These are phyloP conservation scores for Gadus macrocephalus DNA, from an alignment of 2,113 vertebrate genomes.

Conservation along the genomic window DNA sequence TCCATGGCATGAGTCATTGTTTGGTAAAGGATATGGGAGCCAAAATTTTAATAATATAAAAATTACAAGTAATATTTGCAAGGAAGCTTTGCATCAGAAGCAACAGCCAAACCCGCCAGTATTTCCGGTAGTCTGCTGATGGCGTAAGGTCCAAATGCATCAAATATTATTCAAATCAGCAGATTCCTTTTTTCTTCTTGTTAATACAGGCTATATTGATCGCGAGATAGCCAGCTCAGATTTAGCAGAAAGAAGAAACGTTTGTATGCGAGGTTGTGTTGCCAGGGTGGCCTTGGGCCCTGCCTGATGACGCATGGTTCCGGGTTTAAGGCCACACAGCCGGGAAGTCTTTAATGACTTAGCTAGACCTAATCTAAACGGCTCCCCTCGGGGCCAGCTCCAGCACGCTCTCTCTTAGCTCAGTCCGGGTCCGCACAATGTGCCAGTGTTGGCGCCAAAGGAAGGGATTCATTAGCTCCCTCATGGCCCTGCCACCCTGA, in stretches of 20 bases:
- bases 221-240: neutral
- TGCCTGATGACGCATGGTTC: too few species aligned
- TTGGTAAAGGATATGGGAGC: too few species aligned
- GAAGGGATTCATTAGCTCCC: constrained; percentile 33
- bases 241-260: neutral
- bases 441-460: constrained; percentile 33
- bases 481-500: constrained; percentile 24
- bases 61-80: constrained; percentile 34
- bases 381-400: constrained; percentile 13
- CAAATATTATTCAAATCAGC: neutral
- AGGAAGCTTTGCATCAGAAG: neutral
- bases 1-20: too few species aligned
- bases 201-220: too few species aligned
- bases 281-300: neutral
- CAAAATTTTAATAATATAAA: too few species aligned
- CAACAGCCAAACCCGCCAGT: too few species aligned
- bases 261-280: constrained; percentile 10
- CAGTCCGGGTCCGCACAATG: constrained; percentile 35
- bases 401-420: constrained; percentile 32
- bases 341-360: constrained; percentile 40
- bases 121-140: too few species aligned
- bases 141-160: too few species aligned
- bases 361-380: constrained; percentile 49
- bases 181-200: neutral
- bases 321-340: too few species aligned